phyloP scores from a whole-genome alignment of 1,140 invertebrate species.

The Drosophila kanapiae region DNA sequence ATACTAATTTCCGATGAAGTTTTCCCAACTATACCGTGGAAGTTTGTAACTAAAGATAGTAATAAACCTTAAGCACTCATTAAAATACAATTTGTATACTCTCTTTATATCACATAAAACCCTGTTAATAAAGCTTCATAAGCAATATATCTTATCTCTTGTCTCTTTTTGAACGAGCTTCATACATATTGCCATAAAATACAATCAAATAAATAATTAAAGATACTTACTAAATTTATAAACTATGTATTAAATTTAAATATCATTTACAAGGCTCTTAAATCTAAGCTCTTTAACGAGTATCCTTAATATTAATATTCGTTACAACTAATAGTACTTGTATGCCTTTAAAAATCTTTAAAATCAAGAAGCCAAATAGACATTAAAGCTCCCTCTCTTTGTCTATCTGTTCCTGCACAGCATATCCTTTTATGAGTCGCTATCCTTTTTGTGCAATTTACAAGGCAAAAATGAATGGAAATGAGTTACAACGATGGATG shows the following conservation, averaged over 20 bases:
- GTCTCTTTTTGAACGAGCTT: too few species aligned
- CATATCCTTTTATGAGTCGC: slow-evolving; percentile 46
- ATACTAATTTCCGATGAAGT: neutral
- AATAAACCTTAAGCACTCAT: neutral
- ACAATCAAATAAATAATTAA: neutral
- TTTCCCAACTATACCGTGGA: too few species aligned
- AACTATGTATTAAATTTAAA: neutral
- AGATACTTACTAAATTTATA: neutral
- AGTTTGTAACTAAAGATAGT: neutral
- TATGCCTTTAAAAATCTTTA: slow-evolving; percentile 5
- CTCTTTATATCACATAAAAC: too few species aligned
- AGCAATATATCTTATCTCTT: neutral
- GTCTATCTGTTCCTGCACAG: neutral
- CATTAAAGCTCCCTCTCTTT: slow-evolving; percentile 2
- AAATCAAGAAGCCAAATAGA: neutral
- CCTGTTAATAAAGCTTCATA: neutral
- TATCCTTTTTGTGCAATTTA: slow-evolving; percentile 70
- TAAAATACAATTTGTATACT: neutral
- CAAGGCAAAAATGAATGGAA: slow-evolving; percentile 68
- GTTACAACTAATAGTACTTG: neutral
- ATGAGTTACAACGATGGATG: slow-evolving; percentile 66
- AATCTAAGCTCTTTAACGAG: neutral
- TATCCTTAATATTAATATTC: neutral
- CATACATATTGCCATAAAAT: neutral
- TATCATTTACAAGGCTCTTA: neutral